Evolutionary conservation across 2,113 vertebrate genomes (phyloP), one percentile per base, ranked within the genome.

Genomic region (Rhizomys pruinosus): DNA sequence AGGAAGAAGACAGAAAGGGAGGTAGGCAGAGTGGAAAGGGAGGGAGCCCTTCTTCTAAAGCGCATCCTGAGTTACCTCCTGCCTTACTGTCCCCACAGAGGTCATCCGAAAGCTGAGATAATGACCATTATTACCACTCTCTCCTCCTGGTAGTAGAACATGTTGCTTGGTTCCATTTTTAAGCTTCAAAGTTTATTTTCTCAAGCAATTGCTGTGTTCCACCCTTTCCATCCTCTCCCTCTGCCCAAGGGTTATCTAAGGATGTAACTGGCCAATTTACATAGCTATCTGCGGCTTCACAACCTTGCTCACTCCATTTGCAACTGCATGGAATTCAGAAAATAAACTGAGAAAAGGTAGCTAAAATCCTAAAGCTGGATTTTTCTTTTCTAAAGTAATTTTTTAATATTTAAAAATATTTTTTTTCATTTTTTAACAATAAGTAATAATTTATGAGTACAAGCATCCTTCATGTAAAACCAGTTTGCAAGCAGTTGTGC

Each of bases 151-250:
- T 42, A 71, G 32, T 39, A 44, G 68, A 82, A 84, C n/a, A 69
- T 64, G 22, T 55, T 59, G 23, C 34, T 55, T 82, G 81, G 16
- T 20, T 85, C 84, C 16, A 42, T 85, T 88, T 89, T 76, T 71
- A 61, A 79, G 78, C 23, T 37, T 93, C 20, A 68, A 87, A 76
- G 39, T 84, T 81, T 64, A 84, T 93, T 92, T 96, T 92, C 63
- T 89, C 34, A n/a, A 86, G 87, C 90, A 90, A 76, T 82, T 68
- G 47, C 39, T 39, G 3, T 55, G 32, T n/a, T n/a, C n/a, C n/a
- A n/a, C n/a, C n/a, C n/a, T 25, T 66, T 10, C 15, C 47, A 34
- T 81, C 55, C 2, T 3, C 27, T 74, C 32, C 2, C 29, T 47
- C 5, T 13, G 11, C 47, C 27, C 17, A 39, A 12, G 23, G 3